Evolutionary conservation across 2,888 invertebrate genomes (phyloP), one percentile per base, ranked within the genome.

Genomic region (Phytoseiulus persimilis): DNA sequence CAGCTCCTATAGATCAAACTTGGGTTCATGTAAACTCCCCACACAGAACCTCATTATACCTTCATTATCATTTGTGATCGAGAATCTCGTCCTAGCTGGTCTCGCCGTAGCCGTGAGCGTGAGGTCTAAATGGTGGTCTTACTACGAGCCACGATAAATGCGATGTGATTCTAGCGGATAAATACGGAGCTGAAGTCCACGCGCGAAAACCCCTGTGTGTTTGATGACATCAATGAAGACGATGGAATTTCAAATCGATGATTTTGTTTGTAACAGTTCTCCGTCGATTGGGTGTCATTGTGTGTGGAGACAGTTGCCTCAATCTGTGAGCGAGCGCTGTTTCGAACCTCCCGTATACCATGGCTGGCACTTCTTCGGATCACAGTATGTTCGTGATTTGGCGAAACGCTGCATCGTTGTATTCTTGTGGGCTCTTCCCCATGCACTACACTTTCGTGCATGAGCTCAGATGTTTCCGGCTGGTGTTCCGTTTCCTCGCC

Each of bases 291-390:
- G 65, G 65, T 65, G 65, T 65, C 65, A 65, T 65, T 65, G 65
- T 65, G 65, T 65, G 5, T 65, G 18, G 28, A 65, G 28, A 65
- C 28, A 28, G 65, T 65, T 65, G 65, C 18, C 65, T 65, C 65
- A 65, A 65, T 65, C 65, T 65, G 65, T 65, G 65, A 65, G 65
- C 65, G 65, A 65, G 65, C 14, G 65, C 65, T 65, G 65, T 65
- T 65, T 65, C 65, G 65, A 65, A 65, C 65, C 65, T 65, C 65
- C 65, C 65, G 65, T 65, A 65, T 65, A 65, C 65, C 65, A 65
- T 65, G 65, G 65, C 65, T 65, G 65, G 65, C 65, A 65, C 65
- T 65, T 65, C 65, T 65, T 23, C 65, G 65, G 65, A 65, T 65
- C 65, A 65, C 65, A 65, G 18, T 65, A 23, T 23, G 2, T 28